Conservation (phyloP, 2,113 vertebrate genomes). For the Crotalus horridus region DNA sequence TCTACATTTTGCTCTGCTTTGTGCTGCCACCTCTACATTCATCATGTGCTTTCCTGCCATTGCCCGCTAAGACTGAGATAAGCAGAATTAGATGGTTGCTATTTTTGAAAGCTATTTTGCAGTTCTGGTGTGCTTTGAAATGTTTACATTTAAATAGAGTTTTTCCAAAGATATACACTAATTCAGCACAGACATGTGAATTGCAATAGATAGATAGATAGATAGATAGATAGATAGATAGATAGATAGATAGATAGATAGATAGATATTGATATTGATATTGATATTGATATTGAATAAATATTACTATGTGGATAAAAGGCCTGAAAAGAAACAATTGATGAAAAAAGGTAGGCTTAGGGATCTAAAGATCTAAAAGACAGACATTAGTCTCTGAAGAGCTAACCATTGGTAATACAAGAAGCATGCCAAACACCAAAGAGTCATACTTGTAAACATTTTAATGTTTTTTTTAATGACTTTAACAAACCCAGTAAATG, state of each 20-base stretch:
- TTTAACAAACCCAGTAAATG: conserved; percentile 28
- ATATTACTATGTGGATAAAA: neutral
- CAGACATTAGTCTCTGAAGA: conserved; percentile 8
- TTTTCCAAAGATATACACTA: neutral
- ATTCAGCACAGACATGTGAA: neutral
- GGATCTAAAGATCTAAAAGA: neutral
- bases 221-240: no score
- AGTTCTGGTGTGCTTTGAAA: neutral
- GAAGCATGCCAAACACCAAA: neutral
- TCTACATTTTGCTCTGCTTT: neutral
- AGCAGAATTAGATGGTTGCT: neutral
- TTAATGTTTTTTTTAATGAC: conserved; percentile 32
- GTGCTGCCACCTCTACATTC: neutral
- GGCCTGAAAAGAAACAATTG: neutral
- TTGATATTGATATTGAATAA: no score
- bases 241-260: no score
- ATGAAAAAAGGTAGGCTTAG: neutral
- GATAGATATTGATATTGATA: no score
- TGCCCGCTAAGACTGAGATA: neutral
- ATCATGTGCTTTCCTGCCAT: neutral
- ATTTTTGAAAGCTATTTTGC: neutral
- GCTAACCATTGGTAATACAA: neutral
- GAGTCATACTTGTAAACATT: neutral
- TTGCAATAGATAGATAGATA: no score
- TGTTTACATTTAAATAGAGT: neutral